A percentile compares a stretch with the other conserved stretches of the same genome.
phyloP scores from a whole-genome alignment of 2,113 vertebrate species.

The Colius striatus region DNA sequence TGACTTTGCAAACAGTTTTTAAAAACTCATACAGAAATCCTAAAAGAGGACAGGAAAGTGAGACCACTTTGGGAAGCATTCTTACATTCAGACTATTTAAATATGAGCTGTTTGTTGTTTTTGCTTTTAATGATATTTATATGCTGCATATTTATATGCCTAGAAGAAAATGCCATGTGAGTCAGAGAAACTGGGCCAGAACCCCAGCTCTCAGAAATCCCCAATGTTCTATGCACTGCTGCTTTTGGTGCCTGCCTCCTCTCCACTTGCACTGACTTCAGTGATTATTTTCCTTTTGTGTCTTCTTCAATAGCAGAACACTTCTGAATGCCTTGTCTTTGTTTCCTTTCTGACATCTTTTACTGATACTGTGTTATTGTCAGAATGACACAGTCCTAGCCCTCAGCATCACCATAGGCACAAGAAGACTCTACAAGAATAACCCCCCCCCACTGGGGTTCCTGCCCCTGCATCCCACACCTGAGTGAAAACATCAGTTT shows the following conservation, averaged over 20 bases:
- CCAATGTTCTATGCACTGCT: background rate
- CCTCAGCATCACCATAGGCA: background rate
- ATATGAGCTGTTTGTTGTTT: background rate
- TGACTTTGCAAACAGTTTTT: background rate
- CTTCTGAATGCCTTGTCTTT: background rate
- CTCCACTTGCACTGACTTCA: background rate
- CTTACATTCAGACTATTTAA: background rate
- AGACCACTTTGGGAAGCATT: background rate
- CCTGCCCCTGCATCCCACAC: background rate
- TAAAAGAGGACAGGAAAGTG: background rate
- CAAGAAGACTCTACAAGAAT: background rate
- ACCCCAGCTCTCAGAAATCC: background rate
- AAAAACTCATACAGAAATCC: background rate
- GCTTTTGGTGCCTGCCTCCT: background rate
- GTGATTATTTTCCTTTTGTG: background rate
- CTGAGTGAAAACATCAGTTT: background rate
- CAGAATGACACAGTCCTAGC: background rate
- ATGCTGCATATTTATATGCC: background rate
- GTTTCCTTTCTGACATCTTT: background rate
- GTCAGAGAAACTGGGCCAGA: background rate
- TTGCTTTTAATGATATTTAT: background rate
- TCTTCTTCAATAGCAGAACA: background rate
- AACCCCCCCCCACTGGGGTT: background rate
- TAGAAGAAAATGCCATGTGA: background rate
- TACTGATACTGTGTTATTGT: background rate